Evolutionary conservation across 1,140 invertebrate genomes (phyloP).

Genomic region (Oedothorax gibbosus): DNA sequence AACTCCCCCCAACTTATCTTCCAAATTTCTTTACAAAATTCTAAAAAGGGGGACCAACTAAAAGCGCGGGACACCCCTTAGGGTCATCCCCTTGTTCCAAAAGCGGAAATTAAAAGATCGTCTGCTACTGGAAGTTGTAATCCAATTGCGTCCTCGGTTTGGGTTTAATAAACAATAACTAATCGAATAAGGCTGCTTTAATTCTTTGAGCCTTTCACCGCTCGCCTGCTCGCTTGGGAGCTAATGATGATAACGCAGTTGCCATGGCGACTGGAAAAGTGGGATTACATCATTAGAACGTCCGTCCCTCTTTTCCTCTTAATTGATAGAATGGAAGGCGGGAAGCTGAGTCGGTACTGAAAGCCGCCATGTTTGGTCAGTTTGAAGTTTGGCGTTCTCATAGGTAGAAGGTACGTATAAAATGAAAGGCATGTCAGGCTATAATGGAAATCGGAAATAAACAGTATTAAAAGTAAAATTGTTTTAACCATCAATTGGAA

Average conservation of each 20-base stretch:
- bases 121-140: slow-evolving; percentile 45
- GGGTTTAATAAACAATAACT: slow-evolving; percentile 60
- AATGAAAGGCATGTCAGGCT: no score
- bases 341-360: neutral
- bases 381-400: neutral
- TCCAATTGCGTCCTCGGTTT: slow-evolving; percentile 52
- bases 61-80: slow-evolving; percentile 4
- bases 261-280: slow-evolving; percentile 49
- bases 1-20: slow-evolving; percentile 3
- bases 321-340: slow-evolving; percentile 52
- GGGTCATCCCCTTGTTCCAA: slow-evolving; percentile 47
- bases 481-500: no score
- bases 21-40: neutral
- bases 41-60: neutral
- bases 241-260: slow-evolving; percentile 60
- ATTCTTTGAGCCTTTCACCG: slow-evolving; percentile 43
- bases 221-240: slow-evolving; percentile 16
- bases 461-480: no score
- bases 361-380: slow-evolving; percentile 31
- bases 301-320: slow-evolving; percentile 55
- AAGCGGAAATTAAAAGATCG: slow-evolving; percentile 60
- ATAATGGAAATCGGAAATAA: no score
- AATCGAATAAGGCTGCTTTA: slow-evolving; percentile 58
- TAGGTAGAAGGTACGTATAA: no score
- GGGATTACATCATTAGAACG: slow-evolving; percentile 56